Percentiles rank a stretch among this genome's conserved stretches.
Conservation (phyloP, 2,113 vertebrate genomes). For the Patagioenas fasciata region DNA sequence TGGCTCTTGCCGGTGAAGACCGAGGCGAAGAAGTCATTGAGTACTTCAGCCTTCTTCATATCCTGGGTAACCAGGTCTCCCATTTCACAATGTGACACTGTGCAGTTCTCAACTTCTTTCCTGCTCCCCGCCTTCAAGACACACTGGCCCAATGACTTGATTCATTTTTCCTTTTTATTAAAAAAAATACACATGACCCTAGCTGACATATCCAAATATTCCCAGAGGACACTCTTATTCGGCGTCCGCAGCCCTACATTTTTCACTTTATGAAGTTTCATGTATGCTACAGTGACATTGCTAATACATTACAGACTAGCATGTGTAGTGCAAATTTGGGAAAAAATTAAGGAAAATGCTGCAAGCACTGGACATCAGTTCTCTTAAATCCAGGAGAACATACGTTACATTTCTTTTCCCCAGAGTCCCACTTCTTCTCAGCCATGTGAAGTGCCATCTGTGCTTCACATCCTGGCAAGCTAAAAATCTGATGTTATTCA, state of each 20-base stretch:
- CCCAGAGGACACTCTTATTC: not conserved
- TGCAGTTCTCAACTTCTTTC: not conserved
- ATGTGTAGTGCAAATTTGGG: not conserved
- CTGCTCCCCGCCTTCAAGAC: not conserved
- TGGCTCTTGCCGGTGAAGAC: too few species aligned
- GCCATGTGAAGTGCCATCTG: conserved; percentile 52
- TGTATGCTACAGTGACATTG: not conserved
- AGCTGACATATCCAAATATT: not conserved
- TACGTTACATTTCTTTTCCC: conserved; percentile 12
- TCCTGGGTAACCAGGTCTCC: too few species aligned
- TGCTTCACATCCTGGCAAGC: conserved; percentile 14
- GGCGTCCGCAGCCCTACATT: not conserved
- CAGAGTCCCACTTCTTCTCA: conserved; percentile 30
- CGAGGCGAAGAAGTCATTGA: too few species aligned
- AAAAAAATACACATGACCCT: not conserved
- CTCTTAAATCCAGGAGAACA: conserved; percentile 30
- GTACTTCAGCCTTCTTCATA: too few species aligned
- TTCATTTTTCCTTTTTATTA: not conserved
- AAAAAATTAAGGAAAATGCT: not conserved
- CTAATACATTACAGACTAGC: not conserved
- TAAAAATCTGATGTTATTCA: conserved; percentile 25
- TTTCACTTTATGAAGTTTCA: not conserved
- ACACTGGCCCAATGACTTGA: not conserved
- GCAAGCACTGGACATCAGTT: not conserved
- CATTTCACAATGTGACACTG: not conserved